Percentiles rank a stretch among this genome's conserved stretches.
Conservation (phyloP, 2,113 vertebrate species). For the Jaculus jaculus region DNA sequence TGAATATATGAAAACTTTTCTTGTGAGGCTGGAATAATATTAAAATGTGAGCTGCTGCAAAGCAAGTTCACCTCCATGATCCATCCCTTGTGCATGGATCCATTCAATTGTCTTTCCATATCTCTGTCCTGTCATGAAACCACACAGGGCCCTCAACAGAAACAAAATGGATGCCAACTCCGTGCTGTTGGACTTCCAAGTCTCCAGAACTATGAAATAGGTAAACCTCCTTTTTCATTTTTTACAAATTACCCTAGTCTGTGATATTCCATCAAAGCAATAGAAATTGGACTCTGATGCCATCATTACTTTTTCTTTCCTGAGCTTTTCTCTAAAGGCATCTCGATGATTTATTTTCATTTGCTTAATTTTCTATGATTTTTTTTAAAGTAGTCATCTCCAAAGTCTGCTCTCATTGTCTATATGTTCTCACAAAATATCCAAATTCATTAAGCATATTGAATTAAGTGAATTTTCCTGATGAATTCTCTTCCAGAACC, state of each 20-base stretch:
- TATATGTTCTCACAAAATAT: background rate
- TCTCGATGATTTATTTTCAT: background rate
- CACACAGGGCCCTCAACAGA: background rate
- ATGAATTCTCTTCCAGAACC: background rate
- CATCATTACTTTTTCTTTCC: background rate
- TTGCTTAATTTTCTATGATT: background rate
- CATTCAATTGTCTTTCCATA: background rate
- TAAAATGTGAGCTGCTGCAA: background rate
- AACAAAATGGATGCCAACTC: background rate
- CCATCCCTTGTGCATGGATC: background rate
- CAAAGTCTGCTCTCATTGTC: background rate
- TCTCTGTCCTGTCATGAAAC: too few relatives aligned
- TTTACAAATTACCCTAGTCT: background rate
- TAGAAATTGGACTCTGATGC: background rate
- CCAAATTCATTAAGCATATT: background rate
- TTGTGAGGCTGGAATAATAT: rapidly evolving
- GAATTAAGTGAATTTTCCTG: background rate
- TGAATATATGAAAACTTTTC: background rate
- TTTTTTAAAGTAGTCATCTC: background rate
- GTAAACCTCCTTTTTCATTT: background rate
- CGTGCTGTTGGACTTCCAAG: background rate
- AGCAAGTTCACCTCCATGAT: background rate
- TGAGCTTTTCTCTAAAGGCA: background rate
- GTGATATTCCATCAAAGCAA: background rate
- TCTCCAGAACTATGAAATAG: background rate